A percentile compares a stretch with the other conserved stretches of the same genome.
phyloP scores from a whole-genome alignment of 2,888 invertebrate species.

The Ophioninae sp. region DNA sequence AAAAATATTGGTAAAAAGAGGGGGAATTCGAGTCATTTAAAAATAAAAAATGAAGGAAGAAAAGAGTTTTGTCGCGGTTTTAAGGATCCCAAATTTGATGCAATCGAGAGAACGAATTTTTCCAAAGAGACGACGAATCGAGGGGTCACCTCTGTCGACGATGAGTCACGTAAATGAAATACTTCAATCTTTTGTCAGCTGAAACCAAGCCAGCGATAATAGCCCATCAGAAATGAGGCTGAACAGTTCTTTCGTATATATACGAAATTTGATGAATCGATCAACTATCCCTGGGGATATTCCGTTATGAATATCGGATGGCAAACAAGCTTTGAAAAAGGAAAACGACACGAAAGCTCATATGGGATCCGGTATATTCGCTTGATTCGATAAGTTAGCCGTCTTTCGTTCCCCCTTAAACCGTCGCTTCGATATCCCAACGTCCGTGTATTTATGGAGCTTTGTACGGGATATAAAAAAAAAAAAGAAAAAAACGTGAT shows the following conservation, averaged over 20 bases:
- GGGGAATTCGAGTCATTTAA: no score
- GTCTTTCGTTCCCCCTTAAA: conserved; percentile 62
- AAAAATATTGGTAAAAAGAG: no score
- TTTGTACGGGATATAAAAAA: conserved; percentile 57
- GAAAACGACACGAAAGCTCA: conserved; percentile 5
- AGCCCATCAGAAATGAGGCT: neutral
- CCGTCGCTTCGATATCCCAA: conserved; percentile 67
- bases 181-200: neutral
- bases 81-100: no score
- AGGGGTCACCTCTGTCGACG: no score
- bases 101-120: no score
- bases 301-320: conserved; percentile 74
- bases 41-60: no score
- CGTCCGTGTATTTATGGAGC: conserved; percentile 20
- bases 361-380: conserved; percentile 34
- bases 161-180: neutral
- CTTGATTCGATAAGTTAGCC: conserved; percentile 33
- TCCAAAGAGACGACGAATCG: no score
- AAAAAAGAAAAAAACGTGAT: conserved; percentile 27
- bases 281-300: conserved; percentile 78
- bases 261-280: conserved; percentile 75
- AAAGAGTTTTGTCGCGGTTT: no score
- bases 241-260: conserved; percentile 49
- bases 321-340: conserved; percentile 65
- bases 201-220: neutral